A percentile compares a stretch with the other conserved stretches of the same genome.
These are phyloP conservation scores for Hydrozoanthus tunicans DNA, from an alignment of 64 coral and sea anemone genomes.

Conservation along the genomic window DNA sequence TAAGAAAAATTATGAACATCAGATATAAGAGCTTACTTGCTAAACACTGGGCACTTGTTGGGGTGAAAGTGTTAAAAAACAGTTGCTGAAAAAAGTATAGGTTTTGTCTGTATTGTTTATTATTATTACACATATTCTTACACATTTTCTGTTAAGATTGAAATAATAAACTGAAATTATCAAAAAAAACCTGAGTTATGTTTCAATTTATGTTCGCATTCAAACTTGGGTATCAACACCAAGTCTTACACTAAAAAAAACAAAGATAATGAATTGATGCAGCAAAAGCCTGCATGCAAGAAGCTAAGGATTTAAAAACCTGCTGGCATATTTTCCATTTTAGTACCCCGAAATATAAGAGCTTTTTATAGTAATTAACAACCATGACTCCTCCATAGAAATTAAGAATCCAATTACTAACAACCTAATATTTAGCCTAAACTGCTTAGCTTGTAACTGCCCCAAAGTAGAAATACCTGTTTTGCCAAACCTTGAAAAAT, in stretches of 20 bases:
- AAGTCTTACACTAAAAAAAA: constrained; percentile 9
- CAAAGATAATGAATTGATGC: not conserved
- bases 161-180: constrained; percentile 1
- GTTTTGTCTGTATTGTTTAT: no score
- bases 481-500: not conserved
- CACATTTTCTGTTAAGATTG: not conserved
- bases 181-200: not conserved
- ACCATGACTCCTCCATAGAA: no score
- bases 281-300: not conserved
- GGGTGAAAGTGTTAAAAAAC: no score
- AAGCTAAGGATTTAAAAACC: no score
- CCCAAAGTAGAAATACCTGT: not conserved
- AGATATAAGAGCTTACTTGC: no score
- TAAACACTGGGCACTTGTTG: no score
- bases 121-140: not conserved
- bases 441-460: not conserved
- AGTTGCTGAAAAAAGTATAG: no score
- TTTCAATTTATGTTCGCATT: constrained; percentile 13
- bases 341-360: no score
- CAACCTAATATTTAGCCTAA: not conserved
- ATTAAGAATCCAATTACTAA: not conserved
- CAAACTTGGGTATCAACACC: not conserved
- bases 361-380: no score
- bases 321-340: no score
- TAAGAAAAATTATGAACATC: no score